phyloP scores from a whole-genome alignment of 2,797 vertebrate genomes.

The Mico argentatus region DNA sequence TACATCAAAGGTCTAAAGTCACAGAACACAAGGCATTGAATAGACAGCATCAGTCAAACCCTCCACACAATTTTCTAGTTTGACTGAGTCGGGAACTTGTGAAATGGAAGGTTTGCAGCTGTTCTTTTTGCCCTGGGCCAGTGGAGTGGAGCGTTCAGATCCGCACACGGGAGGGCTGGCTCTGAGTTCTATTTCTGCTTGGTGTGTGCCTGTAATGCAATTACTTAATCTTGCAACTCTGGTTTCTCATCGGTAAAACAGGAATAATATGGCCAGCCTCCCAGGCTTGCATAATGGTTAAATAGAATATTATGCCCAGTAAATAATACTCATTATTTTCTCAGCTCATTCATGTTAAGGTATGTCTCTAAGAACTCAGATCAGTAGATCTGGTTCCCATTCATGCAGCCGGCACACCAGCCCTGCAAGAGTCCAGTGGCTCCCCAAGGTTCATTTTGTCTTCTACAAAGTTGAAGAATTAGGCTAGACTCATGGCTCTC shows the following conservation, averaged over 20 bases:
- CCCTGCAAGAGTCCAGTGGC: neutral
- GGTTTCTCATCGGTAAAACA: neutral
- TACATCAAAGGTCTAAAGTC: no score
- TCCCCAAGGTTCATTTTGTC: neutral
- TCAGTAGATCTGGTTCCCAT: neutral
- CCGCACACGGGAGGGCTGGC: neutral
- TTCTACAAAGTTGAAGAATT: neutral
- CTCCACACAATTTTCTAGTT: neutral
- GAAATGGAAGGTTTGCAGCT: neutral
- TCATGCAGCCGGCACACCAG: neutral
- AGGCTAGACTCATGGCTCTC: neutral
- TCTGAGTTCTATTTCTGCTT: neutral
- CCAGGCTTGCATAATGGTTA: neutral
- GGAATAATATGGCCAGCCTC: neutral
- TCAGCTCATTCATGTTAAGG: neutral
- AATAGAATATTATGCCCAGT: neutral
- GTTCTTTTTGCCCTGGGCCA: neutral
- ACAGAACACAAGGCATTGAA: neutral
- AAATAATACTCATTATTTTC: neutral
- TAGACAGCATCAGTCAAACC: neutral
- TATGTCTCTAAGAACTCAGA: neutral
- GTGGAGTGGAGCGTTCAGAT: neutral
- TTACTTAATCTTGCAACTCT: neutral
- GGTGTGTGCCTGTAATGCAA: no score
- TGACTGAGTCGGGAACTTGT: neutral